Evolutionary conservation across 2,113 vertebrate species (phyloP).

Genomic region (Serilophus lunatus): DNA sequence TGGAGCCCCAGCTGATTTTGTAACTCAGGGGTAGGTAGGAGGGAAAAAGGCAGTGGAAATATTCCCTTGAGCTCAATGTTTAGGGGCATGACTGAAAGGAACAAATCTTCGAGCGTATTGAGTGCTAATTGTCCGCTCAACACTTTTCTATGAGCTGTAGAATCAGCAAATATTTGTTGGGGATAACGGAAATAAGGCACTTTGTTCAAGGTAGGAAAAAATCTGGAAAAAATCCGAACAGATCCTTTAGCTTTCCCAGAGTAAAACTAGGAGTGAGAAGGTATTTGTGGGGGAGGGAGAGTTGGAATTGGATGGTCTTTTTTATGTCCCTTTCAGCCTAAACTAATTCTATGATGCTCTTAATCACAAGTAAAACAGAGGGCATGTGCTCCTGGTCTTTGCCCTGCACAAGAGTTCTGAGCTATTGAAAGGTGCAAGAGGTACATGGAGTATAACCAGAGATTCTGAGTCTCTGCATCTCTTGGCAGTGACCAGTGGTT

Average conservation of each 20-base stretch:
- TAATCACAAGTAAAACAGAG: background rate
- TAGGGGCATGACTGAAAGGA: background rate
- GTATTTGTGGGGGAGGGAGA: background rate
- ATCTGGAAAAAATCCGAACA: accelerated
- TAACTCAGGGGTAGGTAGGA: background rate
- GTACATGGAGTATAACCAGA: background rate
- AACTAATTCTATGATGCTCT: background rate
- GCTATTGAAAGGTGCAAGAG: background rate
- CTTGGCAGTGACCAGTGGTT: background rate
- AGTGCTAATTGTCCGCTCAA: background rate
- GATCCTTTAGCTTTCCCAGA: background rate
- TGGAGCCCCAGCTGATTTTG: background rate
- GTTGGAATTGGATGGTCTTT: background rate
- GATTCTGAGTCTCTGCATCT: accelerated
- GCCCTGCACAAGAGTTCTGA: background rate
- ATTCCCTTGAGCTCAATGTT: background rate
- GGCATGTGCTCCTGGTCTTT: background rate
- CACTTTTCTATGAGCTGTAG: background rate
- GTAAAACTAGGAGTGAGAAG: background rate
- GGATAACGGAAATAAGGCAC: background rate
- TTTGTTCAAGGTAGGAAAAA: background rate
- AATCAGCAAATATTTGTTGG: background rate
- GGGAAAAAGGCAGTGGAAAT: background rate
- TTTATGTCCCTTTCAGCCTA: background rate
- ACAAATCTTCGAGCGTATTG: background rate